These are phyloP conservation scores for Psephotus haematonotus DNA, from an alignment of 2,113 vertebrate genomes.

Conservation along the genomic window DNA sequence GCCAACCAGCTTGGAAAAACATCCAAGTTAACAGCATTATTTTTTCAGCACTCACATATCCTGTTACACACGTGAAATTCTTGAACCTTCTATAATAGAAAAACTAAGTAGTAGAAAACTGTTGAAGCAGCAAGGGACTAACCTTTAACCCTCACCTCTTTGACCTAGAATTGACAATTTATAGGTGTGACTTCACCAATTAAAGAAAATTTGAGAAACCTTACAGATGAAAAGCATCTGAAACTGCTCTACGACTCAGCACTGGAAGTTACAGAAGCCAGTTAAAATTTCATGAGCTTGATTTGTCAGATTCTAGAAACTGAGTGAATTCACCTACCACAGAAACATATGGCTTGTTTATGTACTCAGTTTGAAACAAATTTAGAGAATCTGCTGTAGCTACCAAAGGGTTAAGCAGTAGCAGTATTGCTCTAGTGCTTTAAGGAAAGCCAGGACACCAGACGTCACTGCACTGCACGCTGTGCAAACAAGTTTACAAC, in stretches of 20 bases:
- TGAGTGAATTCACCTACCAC: neutral
- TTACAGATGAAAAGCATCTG: neutral
- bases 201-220: neutral
- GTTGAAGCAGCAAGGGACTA: neutral
- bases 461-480: neutral
- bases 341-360: neutral
- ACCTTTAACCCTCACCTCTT: neutral
- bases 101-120: neutral
- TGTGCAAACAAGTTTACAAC: neutral
- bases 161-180: neutral
- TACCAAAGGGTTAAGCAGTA: neutral
- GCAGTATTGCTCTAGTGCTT: neutral
- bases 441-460: neutral
- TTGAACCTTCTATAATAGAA: neutral
- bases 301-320: neutral
- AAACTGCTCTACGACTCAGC: neutral
- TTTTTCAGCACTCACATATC: neutral
- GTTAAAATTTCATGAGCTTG: neutral
- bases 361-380: neutral
- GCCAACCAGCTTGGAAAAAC: neutral
- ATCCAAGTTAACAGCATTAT: neutral
- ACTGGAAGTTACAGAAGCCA: neutral
- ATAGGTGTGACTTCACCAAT: neutral
- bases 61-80: accelerated
- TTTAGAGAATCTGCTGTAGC: neutral